A percentile compares a stretch with the other conserved stretches of the same genome.
Conservation (phyloP, 2,797 vertebrate genomes). For the Cossypha caffra region DNA sequence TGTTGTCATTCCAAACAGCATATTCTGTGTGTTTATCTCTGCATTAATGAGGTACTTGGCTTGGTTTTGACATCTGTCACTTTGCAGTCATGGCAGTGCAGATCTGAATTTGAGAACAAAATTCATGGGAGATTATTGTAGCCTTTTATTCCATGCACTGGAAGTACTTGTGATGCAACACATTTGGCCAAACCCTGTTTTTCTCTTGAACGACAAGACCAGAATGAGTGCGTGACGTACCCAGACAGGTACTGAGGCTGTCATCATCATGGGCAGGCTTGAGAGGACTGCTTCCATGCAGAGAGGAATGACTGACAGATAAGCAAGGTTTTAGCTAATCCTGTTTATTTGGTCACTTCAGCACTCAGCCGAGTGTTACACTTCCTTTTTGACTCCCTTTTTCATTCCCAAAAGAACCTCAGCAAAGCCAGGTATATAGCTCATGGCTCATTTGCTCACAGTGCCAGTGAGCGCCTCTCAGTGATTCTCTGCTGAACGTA, state of each 20-base stretch:
- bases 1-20: conserved; percentile 40
- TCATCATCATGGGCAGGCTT: not conserved
- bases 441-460: conserved; percentile 40
- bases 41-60: conserved; percentile 32
- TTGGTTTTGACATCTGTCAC: conserved; percentile 49
- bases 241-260: not conserved
- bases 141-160: not conserved
- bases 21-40: conserved; percentile 56
- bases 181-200: not conserved
- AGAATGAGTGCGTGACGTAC: not conserved
- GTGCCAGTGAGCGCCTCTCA: not conserved
- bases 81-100: not conserved
- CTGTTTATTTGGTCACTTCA: conserved; percentile 26
- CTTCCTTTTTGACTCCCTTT: conserved; percentile 12
- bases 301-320: not conserved
- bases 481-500: conserved; percentile 24
- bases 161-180: not conserved
- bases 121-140: not conserved
- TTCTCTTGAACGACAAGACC: not conserved
- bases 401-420: not conserved
- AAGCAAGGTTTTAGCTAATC: conserved; percentile 7
- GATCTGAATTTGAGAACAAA: conserved; percentile 9
- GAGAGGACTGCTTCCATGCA: not conserved
- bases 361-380: not conserved
- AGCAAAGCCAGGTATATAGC: conserved; percentile 3